Base-by-base conservation (phyloP, 2,888 invertebrate species). In the Dryobotodes eremita region DNA sequence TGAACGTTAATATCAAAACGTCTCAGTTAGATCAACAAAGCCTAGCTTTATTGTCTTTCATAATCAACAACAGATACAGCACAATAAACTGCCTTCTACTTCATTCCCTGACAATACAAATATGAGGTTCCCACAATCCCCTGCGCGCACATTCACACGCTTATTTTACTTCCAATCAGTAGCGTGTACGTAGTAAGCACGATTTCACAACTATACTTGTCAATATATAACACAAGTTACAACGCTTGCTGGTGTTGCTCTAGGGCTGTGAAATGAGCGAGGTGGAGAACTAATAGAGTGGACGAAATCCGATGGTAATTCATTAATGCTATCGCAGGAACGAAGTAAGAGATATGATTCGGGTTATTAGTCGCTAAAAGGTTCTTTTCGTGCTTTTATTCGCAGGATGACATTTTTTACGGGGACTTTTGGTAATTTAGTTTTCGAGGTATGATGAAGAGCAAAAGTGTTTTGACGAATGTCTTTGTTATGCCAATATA, bases 171-270 rank as follows among this genome's bases (percentile, higher is more conserved):
- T 81, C 88, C 88, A 86, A 88, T 88, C 89, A 88, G 83, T 64
- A 80, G 46, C 88, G 42, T 77, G 80, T 81, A 79, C 48, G 80
- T 81, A 79, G 87, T 80, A 85, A 88, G 89, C 88, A 82, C 87
- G 78, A 88, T 85, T 83, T 86, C 89, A 88, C 87, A 81, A 79
- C 82, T 83, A 79, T 73, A 76, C 79, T 81, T 89, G 89, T 89
- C 87, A 88, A 88, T 88, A 88, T 82, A 86, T 79, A 88, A 88
- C 82, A 82, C 79, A 86, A 86, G 88, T 86, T 82, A 83, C 88
- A 69, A 10, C 46, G 71, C 74, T 79, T 74, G 79, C 79, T 88
- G 86, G 82, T 81, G 83, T 72, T 72, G 66, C 50, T 62, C 26
- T 75, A 23, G 78, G 75, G 84, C 81, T 66, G 77, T n/a, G n/a